phyloP scores from a whole-genome alignment of 2,888 invertebrate species.

The Aromia moschata region DNA sequence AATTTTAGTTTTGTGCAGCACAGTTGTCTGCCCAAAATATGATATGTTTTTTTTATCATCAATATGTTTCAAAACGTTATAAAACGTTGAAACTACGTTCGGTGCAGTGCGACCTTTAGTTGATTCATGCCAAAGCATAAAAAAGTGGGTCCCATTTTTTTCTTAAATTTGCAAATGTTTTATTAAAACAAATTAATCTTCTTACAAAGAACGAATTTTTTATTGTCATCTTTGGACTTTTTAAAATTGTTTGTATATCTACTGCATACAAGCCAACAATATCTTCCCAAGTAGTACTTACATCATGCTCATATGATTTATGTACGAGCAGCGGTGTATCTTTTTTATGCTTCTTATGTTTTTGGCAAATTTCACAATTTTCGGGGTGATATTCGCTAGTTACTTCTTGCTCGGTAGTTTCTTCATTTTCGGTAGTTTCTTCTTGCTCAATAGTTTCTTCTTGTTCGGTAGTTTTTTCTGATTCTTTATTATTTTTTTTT shows the following conservation, averaged over 20 bases:
- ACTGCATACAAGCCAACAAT: slow-evolving; percentile 1
- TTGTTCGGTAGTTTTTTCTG: too few species aligned
- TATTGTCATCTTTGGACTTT: neutral
- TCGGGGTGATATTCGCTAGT: too few species aligned
- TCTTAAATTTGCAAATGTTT: slow-evolving; percentile 8
- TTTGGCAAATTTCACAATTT: slow-evolving; percentile 5
- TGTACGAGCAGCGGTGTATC: slow-evolving; percentile 28
- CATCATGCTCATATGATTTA: slow-evolving; percentile 25
- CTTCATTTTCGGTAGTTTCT: too few species aligned
- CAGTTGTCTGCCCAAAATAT: too few species aligned
- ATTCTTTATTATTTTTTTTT: neutral
- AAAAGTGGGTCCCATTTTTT: neutral
- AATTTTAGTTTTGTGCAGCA: too few species aligned
- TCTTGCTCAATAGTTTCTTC: too few species aligned
- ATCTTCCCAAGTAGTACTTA: slow-evolving; percentile 26
- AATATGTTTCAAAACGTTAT: neutral
- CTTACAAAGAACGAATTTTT: slow-evolving; percentile 5
- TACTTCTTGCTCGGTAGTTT: too few species aligned
- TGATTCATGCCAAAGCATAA: slow-evolving; percentile 1
- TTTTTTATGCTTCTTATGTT: slow-evolving; percentile 19
- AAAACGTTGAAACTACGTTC: neutral
- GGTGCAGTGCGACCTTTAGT: neutral
- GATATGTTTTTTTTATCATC: neutral
- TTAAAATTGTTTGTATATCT: slow-evolving; percentile 15
- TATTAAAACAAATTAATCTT: neutral